Evolutionary conservation across 1,140 invertebrate species (phyloP), one percentile per base, ranked within the genome.

Genomic region (Trichoplusia ni): DNA sequence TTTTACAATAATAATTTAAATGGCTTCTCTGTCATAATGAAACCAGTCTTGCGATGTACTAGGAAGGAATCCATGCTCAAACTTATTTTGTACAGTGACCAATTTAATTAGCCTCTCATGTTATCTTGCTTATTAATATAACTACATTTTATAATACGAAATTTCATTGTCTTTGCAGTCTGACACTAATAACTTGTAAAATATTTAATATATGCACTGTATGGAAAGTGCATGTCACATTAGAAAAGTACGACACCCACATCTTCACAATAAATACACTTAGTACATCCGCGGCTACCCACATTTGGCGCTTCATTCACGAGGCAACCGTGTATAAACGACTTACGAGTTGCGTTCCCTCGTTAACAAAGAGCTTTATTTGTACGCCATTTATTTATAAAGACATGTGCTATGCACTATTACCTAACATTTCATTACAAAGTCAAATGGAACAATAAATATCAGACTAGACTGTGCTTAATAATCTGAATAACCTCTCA

Each of bases 381-480:
- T n/a, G 0, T 42, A 9, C 37, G 18, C 7, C 37, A 18, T 18
- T 16, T 21, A 8, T 23, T 5, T n/a, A n/a, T n/a, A 23, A 9
- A 42, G 38, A 11, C n/a, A 18, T 42, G 4, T 42, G 18, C 40
- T 42, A 18, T 14, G 23, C 11, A 29, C 11, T 29, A 27, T 27
- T 27, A 16, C 23, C 27, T 19, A 49, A 14, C 9, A 11, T 11
- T 49, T 14, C 6, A 9, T 25, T 16, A 14, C 21, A 23, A 56
- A 27, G 51, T 54, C 51, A 40, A 27, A 56, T 56, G 51, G 37
- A 67, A 71, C 46, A 71, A 72, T 69, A 38, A 74, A 74, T 77
- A 72, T 77, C 51, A 74, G 74, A 77, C 74, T 77, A 77, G 71
- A 71, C 60, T 62, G 51, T 21, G 19, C 11, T 14, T 6, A 23